phyloP scores from a whole-genome alignment of 2,888 invertebrate genomes.

The Sturmia bella region DNA sequence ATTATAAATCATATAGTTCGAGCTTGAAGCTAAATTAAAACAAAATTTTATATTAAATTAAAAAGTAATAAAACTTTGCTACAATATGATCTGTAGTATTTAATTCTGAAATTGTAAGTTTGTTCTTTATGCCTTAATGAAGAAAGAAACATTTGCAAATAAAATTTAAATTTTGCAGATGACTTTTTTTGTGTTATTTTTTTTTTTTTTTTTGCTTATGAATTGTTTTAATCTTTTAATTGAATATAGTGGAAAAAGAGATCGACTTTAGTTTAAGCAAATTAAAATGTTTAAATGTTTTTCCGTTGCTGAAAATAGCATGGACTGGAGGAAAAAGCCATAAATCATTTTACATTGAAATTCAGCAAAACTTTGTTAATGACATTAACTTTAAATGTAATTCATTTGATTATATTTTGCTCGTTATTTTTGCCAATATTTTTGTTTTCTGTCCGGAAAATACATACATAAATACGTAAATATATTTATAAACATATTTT shows the following conservation, averaged over 20 bases:
- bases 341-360: constrained; percentile 45
- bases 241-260: not conserved
- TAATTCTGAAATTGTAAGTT: too few relatives aligned
- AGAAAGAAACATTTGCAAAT: not conserved
- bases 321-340: too few relatives aligned
- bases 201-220: too few relatives aligned
- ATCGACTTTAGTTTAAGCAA: constrained; percentile 12
- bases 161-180: not conserved
- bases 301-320: too few relatives aligned
- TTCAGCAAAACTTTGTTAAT: constrained; percentile 56
- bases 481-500: constrained; percentile 40
- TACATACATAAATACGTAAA: not conserved
- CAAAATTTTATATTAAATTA: too few relatives aligned
- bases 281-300: constrained; percentile 36
- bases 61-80: too few relatives aligned
- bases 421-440: constrained; percentile 10
- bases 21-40: too few relatives aligned
- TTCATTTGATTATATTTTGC: constrained; percentile 31
- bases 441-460: too few relatives aligned
- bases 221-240: too few relatives aligned
- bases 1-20: too few relatives aligned
- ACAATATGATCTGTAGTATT: too few relatives aligned
- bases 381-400: constrained; percentile 56
- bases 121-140: too few relatives aligned
- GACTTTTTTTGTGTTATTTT: not conserved